These are phyloP conservation scores for Aradus depressus DNA, from an alignment of 2,888 invertebrate species.

Conservation along the genomic window DNA sequence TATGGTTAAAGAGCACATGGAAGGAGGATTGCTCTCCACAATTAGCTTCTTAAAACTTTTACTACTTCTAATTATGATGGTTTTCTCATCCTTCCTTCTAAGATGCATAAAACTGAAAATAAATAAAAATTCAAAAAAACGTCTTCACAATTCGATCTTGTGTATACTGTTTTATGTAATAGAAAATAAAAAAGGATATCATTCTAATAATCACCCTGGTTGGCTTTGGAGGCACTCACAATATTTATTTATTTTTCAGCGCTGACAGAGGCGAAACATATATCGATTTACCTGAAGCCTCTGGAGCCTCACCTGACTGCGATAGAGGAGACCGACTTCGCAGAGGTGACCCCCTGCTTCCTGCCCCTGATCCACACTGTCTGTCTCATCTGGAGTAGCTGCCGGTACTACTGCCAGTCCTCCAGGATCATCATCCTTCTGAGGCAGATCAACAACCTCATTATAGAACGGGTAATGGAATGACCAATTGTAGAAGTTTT, in stretches of 20 bases:
- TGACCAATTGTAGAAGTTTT: too few species aligned
- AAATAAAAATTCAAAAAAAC: too few species aligned
- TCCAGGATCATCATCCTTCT: conserved; percentile 78
- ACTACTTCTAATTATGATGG: too few species aligned
- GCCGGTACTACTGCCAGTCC: conserved; percentile 79
- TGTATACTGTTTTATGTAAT: too few species aligned
- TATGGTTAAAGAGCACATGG: too few species aligned
- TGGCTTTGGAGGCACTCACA: neutral
- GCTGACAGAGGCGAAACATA: conserved; percentile 82
- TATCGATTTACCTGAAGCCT: conserved; percentile 74
- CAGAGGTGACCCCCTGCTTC: conserved; percentile 65
- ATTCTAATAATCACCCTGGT: neutral
- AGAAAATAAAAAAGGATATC: neutral
- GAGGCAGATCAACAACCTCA: conserved; percentile 79
- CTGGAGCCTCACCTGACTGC: conserved; percentile 66
- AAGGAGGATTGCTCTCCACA: too few species aligned
- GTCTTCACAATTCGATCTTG: too few species aligned
- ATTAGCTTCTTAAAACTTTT: too few species aligned
- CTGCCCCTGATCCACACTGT: conserved; percentile 75
- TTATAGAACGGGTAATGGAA: conserved; percentile 83
- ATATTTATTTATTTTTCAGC: conserved; percentile 39
- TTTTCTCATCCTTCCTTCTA: too few species aligned
- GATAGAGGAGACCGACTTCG: conserved; percentile 73
- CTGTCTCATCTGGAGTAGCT: conserved; percentile 83
- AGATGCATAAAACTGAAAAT: too few species aligned